Conservation (phyloP, 2,797 vertebrate genomes). For the Nyctibius grandis region DNA sequence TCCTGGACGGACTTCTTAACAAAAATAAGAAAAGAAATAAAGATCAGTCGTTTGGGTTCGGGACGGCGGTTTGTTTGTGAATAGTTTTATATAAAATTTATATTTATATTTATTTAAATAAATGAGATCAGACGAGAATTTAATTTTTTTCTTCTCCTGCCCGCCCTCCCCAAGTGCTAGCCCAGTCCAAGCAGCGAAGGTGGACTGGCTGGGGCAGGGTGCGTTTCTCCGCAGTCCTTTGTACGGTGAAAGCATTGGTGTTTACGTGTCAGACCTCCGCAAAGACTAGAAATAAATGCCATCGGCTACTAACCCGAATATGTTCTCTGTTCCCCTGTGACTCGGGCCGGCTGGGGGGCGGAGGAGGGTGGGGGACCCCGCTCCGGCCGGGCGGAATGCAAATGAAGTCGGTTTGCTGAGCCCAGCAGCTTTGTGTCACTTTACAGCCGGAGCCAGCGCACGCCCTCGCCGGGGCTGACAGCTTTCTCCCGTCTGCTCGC, state of each 20-base stretch:
- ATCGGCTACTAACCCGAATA: background rate
- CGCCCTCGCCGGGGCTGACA: background rate
- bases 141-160: background rate
- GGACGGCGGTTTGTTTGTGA: constrained; percentile 73
- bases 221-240: background rate
- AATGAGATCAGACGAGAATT: constrained; percentile 64
- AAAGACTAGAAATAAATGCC: constrained; percentile 26
- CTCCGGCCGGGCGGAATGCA: background rate
- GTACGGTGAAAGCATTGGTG: background rate
- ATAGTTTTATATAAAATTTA: constrained; percentile 87
- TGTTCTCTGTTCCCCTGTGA: background rate
- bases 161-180: background rate
- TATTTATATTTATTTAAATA: constrained; percentile 99
- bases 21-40: background rate
- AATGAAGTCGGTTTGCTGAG: background rate
- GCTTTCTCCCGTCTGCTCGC: background rate
- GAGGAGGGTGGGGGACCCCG: background rate
- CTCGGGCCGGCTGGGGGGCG: background rate
- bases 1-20: background rate
- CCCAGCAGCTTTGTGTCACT: background rate
- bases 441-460: background rate
- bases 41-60: background rate
- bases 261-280: background rate
- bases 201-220: background rate
- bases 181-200: background rate